Base-by-base conservation (phyloP, 2,888 invertebrate genomes). In the Oscheius sp. region DNA sequence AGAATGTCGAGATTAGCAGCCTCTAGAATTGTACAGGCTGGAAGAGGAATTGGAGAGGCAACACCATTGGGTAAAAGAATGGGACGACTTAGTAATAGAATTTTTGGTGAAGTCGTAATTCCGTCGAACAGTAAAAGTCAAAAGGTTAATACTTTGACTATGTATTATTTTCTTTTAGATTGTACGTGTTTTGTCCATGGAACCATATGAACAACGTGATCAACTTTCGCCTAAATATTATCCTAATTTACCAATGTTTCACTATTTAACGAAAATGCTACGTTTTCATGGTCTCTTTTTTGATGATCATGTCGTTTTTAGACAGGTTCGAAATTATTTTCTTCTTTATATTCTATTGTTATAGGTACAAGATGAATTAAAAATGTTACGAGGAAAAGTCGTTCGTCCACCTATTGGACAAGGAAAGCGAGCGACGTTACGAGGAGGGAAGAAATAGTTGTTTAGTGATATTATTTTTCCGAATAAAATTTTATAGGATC, bases 241-340 rank as follows among this genome's bases (percentile, higher is more conserved):
- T 68, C 84, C 84, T 38, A 84, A 84, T 64, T 71, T 77, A 50
- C 85, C 85, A 33, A 85, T 85, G 85, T 85, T 85, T 69, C 85
- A 85, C 69, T 85, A 85, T 64, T 70, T 85, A 20, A 82, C 83
- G n/a, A 85, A 85, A 74, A 81, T 85, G 80, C 72, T 84, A 24
- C 74, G 77, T 33, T 71, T 84, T 51, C 84, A 84, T 69, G 84
- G 84, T 32, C 65, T 84, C 30, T 85, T 80, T 67, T 82, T 82
- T 68, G 84, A 84, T 65, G 83, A 85, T 68, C 84, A 84, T 67
- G 80, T 84, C 57, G 77, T 85, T n/a, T 84, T 81, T 72, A 71
- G 82, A 44, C 75, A 82, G 54, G 79, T 83, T 22, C 1, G 44
- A 26, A 33, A 12, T 17, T 32, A 12, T 17, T 66, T 17, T 26